phyloP scores from a whole-genome alignment of 1,140 invertebrate species.

The Megathymus violae region DNA sequence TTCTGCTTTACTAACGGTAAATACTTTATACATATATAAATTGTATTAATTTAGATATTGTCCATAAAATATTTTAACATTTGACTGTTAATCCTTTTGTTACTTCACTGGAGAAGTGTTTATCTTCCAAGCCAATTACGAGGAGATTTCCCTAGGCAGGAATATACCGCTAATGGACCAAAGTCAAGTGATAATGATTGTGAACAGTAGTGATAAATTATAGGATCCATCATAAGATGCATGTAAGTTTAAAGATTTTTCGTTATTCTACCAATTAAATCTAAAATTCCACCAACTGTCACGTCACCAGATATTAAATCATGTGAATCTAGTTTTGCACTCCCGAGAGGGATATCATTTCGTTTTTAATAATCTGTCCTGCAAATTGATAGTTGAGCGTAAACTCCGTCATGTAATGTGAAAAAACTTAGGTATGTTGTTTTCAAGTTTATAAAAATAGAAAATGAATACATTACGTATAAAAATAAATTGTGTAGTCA shows the following conservation, averaged over 20 bases:
- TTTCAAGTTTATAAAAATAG: background rate
- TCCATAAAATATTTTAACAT: too few relatives aligned
- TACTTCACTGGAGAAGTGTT: too few relatives aligned
- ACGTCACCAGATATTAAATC: slow-evolving; percentile 4
- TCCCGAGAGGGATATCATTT: slow-evolving; percentile 10
- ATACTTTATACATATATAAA: too few relatives aligned
- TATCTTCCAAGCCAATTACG: too few relatives aligned
- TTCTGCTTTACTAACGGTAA: too few relatives aligned
- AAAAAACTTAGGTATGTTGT: background rate
- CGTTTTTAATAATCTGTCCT: slow-evolving; percentile 3
- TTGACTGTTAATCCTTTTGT: too few relatives aligned
- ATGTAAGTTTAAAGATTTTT: slow-evolving; percentile 1
- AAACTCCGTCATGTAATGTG: background rate
- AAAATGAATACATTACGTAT: background rate
- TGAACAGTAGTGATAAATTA: too few relatives aligned
- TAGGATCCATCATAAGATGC: too few relatives aligned
- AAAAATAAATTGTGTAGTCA: background rate
- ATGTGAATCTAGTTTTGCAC: background rate
- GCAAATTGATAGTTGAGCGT: slow-evolving; percentile 1
- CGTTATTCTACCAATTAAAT: background rate
- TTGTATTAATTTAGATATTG: too few relatives aligned
- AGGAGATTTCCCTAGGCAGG: too few relatives aligned
- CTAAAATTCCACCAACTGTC: slow-evolving; percentile 3
- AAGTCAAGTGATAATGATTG: too few relatives aligned
- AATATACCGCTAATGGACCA: too few relatives aligned